Evolutionary conservation across 2,888 invertebrate species (phyloP).

Genomic region (Nephrotoma appendiculata): DNA sequence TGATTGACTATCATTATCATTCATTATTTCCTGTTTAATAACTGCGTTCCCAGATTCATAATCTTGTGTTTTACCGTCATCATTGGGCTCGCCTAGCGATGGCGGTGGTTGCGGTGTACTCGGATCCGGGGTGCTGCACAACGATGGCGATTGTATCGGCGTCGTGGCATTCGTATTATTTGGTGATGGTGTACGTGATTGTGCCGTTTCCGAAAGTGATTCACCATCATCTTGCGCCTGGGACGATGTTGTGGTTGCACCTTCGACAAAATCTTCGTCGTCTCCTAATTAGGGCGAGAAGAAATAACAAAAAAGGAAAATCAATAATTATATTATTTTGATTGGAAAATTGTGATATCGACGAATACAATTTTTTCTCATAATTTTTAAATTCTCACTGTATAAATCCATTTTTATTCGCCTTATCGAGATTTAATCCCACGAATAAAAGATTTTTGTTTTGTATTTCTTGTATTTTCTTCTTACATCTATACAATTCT

Average conservation of each 20-base stretch:
- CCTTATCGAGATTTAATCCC: background rate
- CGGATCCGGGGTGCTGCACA: background rate
- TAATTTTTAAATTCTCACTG: background rate
- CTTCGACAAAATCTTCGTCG: conserved; percentile 5
- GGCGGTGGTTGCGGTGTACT: background rate
- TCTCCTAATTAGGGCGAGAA: background rate
- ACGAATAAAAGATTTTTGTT: background rate
- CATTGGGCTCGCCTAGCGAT: background rate
- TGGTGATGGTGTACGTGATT: background rate
- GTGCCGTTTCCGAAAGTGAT: conserved; percentile 2
- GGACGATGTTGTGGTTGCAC: background rate
- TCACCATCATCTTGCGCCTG: background rate
- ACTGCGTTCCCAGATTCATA: background rate
- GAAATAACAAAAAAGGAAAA: background rate
- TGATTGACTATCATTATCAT: background rate
- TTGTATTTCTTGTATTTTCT: background rate
- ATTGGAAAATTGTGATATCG: background rate
- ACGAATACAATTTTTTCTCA: background rate
- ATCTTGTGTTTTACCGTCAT: background rate
- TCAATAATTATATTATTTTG: background rate
- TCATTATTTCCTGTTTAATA: background rate
- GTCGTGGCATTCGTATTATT: background rate
- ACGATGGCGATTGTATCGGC: background rate
- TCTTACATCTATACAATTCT: background rate
- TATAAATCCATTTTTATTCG: background rate